These are phyloP conservation scores for Oxycera nigricornis DNA, from an alignment of 2,888 invertebrate genomes.

Conservation along the genomic window DNA sequence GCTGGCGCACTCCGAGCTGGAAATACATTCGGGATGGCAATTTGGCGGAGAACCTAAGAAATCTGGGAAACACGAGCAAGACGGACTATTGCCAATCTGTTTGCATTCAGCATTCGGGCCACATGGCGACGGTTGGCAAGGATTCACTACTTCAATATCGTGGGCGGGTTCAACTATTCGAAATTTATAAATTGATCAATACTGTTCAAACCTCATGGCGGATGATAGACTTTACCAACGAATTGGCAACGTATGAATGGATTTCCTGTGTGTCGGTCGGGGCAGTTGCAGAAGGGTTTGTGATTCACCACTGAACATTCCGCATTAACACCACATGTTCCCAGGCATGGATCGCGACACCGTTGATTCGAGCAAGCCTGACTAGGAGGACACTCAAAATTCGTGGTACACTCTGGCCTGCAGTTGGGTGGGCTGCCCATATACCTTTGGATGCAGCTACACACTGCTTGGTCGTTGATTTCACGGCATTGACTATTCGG, in stretches of 20 bases:
- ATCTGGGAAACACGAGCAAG: slow-evolving; percentile 67
- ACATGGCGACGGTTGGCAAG: slow-evolving; percentile 73
- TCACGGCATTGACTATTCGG: slow-evolving; percentile 74
- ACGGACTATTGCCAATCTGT: slow-evolving; percentile 58
- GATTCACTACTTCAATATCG: slow-evolving; percentile 59
- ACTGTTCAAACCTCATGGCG: not conserved
- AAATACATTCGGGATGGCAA: slow-evolving; percentile 72
- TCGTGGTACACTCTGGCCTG: slow-evolving; percentile 75
- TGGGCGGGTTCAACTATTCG: slow-evolving; percentile 51
- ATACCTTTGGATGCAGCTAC: slow-evolving; percentile 70
- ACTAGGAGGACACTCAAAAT: slow-evolving; percentile 72
- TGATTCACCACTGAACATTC: slow-evolving; percentile 77
- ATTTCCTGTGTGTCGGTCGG: slow-evolving; percentile 72
- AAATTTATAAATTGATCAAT: not conserved
- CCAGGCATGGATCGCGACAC: slow-evolving; percentile 77
- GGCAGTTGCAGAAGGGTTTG: slow-evolving; percentile 75
- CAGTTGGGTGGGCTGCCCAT: slow-evolving; percentile 77
- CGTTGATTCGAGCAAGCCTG: slow-evolving; percentile 75
- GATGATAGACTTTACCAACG: slow-evolving; percentile 54
- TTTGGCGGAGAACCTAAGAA: slow-evolving; percentile 71
- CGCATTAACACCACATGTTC: slow-evolving; percentile 75
- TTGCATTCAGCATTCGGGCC: slow-evolving; percentile 76
- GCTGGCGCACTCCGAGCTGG: slow-evolving; percentile 68
- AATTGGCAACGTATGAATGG: slow-evolving; percentile 69
- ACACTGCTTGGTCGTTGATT: slow-evolving; percentile 69